Base-by-base conservation (phyloP, 2,888 invertebrate species). In the Amorpha juglandis region DNA sequence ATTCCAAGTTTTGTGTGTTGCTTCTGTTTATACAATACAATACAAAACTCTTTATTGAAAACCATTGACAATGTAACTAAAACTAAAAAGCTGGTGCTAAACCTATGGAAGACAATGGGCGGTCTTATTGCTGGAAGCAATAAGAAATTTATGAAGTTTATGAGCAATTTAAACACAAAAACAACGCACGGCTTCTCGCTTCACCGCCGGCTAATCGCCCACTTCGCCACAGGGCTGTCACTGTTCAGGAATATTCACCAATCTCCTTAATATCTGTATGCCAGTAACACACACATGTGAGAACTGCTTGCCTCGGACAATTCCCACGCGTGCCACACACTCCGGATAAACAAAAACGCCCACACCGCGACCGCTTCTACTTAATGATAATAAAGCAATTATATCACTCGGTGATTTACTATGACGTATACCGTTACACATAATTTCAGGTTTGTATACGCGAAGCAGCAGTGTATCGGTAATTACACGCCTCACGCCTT, bases 301-400 rank as follows among this genome's bases (percentile, higher is more conserved):
- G 87, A 87, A 86, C 82, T 75, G 72, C 68, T 70, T 75, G 72
- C 67, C 75, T 76, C 65, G 73, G 75, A 73, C 79, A 78, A 78
- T 90, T 90, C 90, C 86, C 90, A 90, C 90, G 90, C 87, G 89
- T 87, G 89, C 87, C 80, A 78, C 69, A 64, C 70, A 66, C 65
- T 67, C 63, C 75, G 76, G 76, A 82, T 83, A 85, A 87, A 88
- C 87, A 88, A 84, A 85, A 83, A 83, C 88, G 80, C 89, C 88
- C 84, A 88, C 88, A 74, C 74, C 81, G 27, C 27, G 27, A 27
- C 27, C 27, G 69, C 75, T 79, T 74, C 75, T 72, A 71, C 70
- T 75, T 83, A 82, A 83, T 84, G 88, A 83, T 88, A 87, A 88
- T 84, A 80, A 86, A 84, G 77, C 80, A 78, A 83, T 85, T 83